Percentiles rank a stretch among this genome's conserved stretches.
Conservation (phyloP, 1,140 invertebrate genomes). For the Anastatus disparis region DNA sequence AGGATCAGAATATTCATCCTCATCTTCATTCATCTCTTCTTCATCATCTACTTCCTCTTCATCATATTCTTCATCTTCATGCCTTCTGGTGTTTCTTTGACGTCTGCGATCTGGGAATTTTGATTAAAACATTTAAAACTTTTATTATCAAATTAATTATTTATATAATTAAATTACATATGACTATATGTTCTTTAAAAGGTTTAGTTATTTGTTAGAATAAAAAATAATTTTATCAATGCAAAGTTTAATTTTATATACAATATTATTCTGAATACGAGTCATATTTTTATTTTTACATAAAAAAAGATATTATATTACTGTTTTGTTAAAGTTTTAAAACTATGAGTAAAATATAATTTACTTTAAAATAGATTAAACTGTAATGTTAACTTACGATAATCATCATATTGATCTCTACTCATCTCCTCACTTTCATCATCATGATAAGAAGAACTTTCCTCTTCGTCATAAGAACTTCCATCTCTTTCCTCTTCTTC, state of each 20-base stretch:
- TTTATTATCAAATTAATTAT: too few relatives aligned
- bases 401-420: slow-evolving; percentile 40
- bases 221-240: too few relatives aligned
- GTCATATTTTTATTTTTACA: too few relatives aligned
- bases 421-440: slow-evolving; percentile 49
- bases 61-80: slow-evolving; percentile 42
- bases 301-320: too few relatives aligned
- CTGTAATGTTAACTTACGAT: slow-evolving; percentile 8
- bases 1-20: slow-evolving; percentile 47
- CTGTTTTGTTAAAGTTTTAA: too few relatives aligned
- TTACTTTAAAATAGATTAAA: neutral
- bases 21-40: slow-evolving; percentile 47
- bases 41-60: slow-evolving; percentile 50
- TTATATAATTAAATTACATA: too few relatives aligned
- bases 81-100: slow-evolving; percentile 7
- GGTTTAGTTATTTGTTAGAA: too few relatives aligned
- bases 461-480: slow-evolving; percentile 19
- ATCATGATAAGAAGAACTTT: slow-evolving; percentile 41
- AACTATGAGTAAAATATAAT: too few relatives aligned
- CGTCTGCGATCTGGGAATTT: slow-evolving; percentile 7
- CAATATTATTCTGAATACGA: too few relatives aligned
- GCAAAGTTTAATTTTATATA: too few relatives aligned
- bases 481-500: slow-evolving; percentile 36
- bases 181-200: too few relatives aligned
- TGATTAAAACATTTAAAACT: too few relatives aligned